phyloP scores from a whole-genome alignment of 2,888 invertebrate species.

The Lepidochitona cinerea region DNA sequence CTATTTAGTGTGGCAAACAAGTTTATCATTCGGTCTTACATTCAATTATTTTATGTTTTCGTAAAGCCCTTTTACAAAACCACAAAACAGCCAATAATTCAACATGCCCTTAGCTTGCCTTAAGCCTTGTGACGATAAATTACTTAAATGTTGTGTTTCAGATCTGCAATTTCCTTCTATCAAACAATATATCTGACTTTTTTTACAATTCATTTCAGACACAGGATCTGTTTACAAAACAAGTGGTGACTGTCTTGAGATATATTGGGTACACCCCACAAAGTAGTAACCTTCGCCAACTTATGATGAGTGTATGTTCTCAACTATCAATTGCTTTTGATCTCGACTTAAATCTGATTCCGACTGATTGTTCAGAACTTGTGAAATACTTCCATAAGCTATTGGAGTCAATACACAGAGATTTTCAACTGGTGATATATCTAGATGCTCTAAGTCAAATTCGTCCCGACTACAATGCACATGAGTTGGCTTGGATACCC shows the following conservation, averaged over 20 bases:
- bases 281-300: conserved; percentile 53
- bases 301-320: conserved; percentile 55
- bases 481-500: conserved; percentile 63
- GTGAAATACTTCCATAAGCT: conserved; percentile 51
- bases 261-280: conserved; percentile 55
- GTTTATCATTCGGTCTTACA: too few species aligned
- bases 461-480: conserved; percentile 48
- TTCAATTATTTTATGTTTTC: too few species aligned
- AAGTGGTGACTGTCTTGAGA: conserved; percentile 46
- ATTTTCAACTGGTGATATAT: conserved; percentile 53
- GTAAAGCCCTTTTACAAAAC: too few species aligned
- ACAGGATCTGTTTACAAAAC: conserved; percentile 29
- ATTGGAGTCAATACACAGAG: conserved; percentile 46
- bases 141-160: too few species aligned
- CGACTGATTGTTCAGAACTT: conserved; percentile 53
- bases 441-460: conserved; percentile 52
- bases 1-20: too few species aligned
- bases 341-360: conserved; percentile 31
- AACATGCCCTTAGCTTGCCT: too few species aligned
- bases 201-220: too few species aligned
- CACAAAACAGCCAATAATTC: too few species aligned
- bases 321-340: conserved; percentile 50
- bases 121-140: too few species aligned
- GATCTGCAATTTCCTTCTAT: too few species aligned
- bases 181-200: too few species aligned